Base-by-base conservation (phyloP, 2,113 vertebrate genomes). In the Pogonocichla stellata region DNA sequence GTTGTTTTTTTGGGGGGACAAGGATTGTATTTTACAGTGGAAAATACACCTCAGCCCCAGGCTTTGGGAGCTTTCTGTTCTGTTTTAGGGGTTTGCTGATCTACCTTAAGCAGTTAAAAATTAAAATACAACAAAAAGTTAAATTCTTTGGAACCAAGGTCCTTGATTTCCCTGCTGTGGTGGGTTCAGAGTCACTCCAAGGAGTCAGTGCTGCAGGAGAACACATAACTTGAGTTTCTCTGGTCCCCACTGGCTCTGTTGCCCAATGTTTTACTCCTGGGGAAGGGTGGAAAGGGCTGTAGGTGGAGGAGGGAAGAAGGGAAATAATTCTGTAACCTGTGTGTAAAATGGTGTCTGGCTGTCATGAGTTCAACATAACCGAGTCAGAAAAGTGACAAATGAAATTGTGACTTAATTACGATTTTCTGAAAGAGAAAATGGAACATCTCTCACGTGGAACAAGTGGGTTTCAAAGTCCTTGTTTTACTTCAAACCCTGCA, bases 1-100 rank as follows among this genome's bases (percentile, higher is more conserved):
- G 5, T 72, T 72, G 31, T 12, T 28, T 17, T 38, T 14, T 61
- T 40, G 12, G 12, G 58, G 36, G 64, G n/a, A 31, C 31, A 14
- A 70, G 13, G 2, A 5, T 11, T 3, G 0, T 31, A 10, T 80
- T 61, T 89, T 29, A 15, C 1, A 4, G 1, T 7, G 10, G 12
- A 64, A 88, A 57, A 65, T 5, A 3, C 38, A 10, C 83, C 36
- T 53, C 64, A 43, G 7, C 38, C 28, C 12, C 50, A 61, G 13
- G 26, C 8, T 87, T 58, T 56, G 70, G 73, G 31, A 73, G 26
- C 36, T 85, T 56, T 78, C 40, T 67, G 0, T 73, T 64, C 7
- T 29, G 3, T 34, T 92, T 58, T 36, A 22, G 13, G n/a, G 4
- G 3, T 10, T 57, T 86, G 10, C 25, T 79, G 43, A 3, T 72